Conservation (phyloP, 2,797 vertebrate genomes). For the Enteromius radiatus region DNA sequence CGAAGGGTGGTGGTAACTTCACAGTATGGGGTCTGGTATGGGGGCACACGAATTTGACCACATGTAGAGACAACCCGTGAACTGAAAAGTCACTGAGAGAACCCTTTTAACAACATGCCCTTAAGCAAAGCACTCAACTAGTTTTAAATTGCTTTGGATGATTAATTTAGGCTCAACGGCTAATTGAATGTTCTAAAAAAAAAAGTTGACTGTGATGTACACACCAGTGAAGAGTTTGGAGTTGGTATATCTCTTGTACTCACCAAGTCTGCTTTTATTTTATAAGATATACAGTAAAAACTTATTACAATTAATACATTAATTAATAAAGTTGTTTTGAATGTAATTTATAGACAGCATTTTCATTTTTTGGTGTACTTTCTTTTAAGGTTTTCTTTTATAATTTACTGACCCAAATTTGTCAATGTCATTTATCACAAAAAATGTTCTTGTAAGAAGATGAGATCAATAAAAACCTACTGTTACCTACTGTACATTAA, state of each 20-base stretch:
- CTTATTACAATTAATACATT: background rate
- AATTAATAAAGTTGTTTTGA: too few relatives aligned
- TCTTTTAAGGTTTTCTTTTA: background rate
- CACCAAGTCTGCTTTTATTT: background rate
- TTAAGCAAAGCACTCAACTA: conserved; percentile 8
- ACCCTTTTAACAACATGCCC: conserved; percentile 8
- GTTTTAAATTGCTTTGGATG: conserved; percentile 7
- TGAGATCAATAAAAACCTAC: background rate
- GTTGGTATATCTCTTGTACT: background rate
- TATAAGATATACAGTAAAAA: background rate
- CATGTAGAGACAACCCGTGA: conserved; percentile 19
- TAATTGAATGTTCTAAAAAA: background rate
- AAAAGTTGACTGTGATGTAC: too few relatives aligned
- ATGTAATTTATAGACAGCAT: background rate
- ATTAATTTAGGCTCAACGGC: conserved; percentile 1
- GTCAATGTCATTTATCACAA: background rate
- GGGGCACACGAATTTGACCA: background rate
- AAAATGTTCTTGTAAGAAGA: background rate
- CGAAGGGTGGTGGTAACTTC: background rate
- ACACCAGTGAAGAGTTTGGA: background rate
- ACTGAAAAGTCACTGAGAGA: conserved; percentile 10
- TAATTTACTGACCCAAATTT: background rate
- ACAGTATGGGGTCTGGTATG: background rate
- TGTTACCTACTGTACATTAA: background rate
- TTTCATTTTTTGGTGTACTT: background rate